Evolutionary conservation across 2,113 vertebrate genomes (phyloP), one percentile per base, ranked within the genome.

Genomic region (Pyrgilauda ruficollis): DNA sequence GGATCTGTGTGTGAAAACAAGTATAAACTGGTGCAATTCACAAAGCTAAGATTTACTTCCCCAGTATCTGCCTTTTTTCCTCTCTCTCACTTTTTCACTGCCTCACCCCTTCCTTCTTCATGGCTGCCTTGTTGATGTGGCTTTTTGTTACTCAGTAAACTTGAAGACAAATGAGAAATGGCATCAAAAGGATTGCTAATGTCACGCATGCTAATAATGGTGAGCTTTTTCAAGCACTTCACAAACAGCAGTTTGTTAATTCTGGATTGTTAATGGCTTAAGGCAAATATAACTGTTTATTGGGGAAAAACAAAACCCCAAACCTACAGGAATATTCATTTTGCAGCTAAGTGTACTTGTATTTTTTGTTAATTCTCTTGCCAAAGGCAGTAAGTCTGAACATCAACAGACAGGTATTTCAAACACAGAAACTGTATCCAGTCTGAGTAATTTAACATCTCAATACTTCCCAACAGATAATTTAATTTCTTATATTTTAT

Each of bases 111-210:
- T 64, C 31, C 11, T 86, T 76, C 27, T 64, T 93, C 49, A 66
- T 68, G 35, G 23, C 33, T 82, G 39, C 73, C 61, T 76, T 94
- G 76, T 66, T 97, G 94, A 91, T 56, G 30, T 59, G 85, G 68
- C 27, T 43, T 91, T 97, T 93, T 56, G 37, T 49, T 52, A 50
- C 31, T 93, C 10, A 49, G 35, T 67, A 88, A 56, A 56, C 58
- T 87, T 93, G 81, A 87, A 94, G 62, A 89, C 62, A 78, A 95
- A 67, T 66, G 59, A 88, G 58, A 91, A 97, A 95, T 87, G 21
- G 14, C 59, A 89, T 95, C 64, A 72, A 74, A 86, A 59, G 9
- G n/a, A 67, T 72, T 75, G 61, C 47, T 85, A 43, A n/a, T 13
- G 47, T 70, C 67, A 61, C 70, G 46, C 41, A 83, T 72, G 49